Evolutionary conservation across 2,888 invertebrate genomes (phyloP).

Genomic region (Parnassius apollo): DNA sequence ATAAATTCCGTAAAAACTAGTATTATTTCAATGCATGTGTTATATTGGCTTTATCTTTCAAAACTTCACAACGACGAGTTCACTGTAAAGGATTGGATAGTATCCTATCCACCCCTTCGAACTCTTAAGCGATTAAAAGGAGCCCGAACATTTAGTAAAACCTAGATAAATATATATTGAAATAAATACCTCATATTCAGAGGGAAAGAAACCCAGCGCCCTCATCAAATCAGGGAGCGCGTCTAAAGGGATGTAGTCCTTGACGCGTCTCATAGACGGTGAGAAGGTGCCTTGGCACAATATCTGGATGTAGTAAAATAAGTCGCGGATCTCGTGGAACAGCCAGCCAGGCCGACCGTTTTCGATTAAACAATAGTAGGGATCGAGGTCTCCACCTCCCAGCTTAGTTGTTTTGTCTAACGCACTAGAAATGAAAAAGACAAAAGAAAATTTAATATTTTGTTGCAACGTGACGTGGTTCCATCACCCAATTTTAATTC

Average conservation of each 20-base stretch:
- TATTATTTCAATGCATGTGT: too few species aligned
- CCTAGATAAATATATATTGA: too few species aligned
- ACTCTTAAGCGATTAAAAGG: too few species aligned
- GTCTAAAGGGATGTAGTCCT: constrained; percentile 81
- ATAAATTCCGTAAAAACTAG: too few species aligned
- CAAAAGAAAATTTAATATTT: too few species aligned
- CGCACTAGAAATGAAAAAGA: constrained; percentile 50
- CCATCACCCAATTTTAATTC: too few species aligned
- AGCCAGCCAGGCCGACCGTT: constrained; percentile 86
- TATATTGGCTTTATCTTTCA: too few species aligned
- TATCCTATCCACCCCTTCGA: too few species aligned
- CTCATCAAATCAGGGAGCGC: constrained; percentile 88
- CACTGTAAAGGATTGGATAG: too few species aligned
- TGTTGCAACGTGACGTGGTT: too few species aligned
- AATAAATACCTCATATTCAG: constrained; percentile 84
- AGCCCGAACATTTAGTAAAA: too few species aligned
- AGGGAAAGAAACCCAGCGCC: constrained; percentile 87
- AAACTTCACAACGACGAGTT: too few species aligned
- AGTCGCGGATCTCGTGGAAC: constrained; percentile 86
- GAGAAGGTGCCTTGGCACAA: constrained; percentile 86
- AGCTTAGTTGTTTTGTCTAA: constrained; percentile 71
- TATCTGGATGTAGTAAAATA: constrained; percentile 89
- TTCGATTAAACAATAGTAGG: constrained; percentile 86
- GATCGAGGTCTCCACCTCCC: constrained; percentile 82
- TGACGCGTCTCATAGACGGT: constrained; percentile 81